Base-by-base conservation (phyloP, 2,888 invertebrate species). In the Stenurella melanura region DNA sequence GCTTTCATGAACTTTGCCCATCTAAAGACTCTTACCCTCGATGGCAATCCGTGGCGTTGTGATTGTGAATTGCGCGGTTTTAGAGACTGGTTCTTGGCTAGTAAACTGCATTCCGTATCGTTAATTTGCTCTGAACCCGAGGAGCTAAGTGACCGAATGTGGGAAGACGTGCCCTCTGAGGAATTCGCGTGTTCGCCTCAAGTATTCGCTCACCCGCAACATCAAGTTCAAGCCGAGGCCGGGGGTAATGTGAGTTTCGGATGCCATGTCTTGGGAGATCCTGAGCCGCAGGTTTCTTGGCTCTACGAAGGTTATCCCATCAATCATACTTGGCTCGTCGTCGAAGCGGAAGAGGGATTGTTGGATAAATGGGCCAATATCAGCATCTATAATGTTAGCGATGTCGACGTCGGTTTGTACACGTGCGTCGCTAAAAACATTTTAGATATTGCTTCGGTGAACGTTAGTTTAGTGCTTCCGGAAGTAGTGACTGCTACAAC, bases 41-140 rank as follows among this genome's bases (percentile, higher is more conserved):
- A 96, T 80, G 95, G 95, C 38, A 97, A 97, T 89, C 96, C 95
- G 6, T 97, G 97, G 97, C 92, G 93, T 86, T 97, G 97, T 88
- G 96, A 97, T 88, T 97, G 97, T 89, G 93, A 95, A 80, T 89
- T 97, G 76, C 92, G 96, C 70, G 94, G 94, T 76, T 96, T 97
- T 84, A 93, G 96, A 76, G 93, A 93, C 83, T 97, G 97, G 96
- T 94, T 96, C 87, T 91, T 96, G 71, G 92, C 93, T 70, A 94
- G 94, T 84, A 96, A 95, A 84, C 91, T 97, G 71, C 86, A 88
- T 75, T 94, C 95, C 12, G 93, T 94, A 80, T 93, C 95, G 58
- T 91, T 96, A 82, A 91, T 92, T 68, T 96, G 96, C 86, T 92
- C 92, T 15, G 93, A 94, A 69, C 97, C 97, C 0, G 90, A 92